Percentiles rank a stretch among this genome's conserved stretches.
These are phyloP conservation scores for Aporophyla nigra DNA, from an alignment of 2,888 invertebrate species.

Conservation along the genomic window DNA sequence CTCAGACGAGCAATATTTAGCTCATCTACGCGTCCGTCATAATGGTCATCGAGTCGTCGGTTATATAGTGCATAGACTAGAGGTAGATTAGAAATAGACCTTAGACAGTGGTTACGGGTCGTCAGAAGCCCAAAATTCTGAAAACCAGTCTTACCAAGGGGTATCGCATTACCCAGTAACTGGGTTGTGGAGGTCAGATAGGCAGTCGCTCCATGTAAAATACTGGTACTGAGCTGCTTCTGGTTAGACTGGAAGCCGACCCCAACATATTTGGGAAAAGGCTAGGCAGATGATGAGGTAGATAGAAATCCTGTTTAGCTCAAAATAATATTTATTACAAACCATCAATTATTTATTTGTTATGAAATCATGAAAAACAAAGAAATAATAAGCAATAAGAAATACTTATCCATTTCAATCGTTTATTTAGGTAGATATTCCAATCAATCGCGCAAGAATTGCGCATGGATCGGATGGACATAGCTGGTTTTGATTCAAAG, in stretches of 20 bases:
- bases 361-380: not conserved
- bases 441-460: not conserved
- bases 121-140: too few species aligned
- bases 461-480: conserved; percentile 8
- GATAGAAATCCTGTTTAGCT: not conserved
- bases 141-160: too few species aligned
- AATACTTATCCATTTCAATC: not conserved
- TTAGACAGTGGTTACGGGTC: too few species aligned
- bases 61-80: too few species aligned
- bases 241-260: too few species aligned
- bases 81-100: too few species aligned
- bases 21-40: not conserved
- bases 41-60: not conserved
- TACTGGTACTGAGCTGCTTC: too few species aligned
- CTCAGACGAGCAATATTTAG: not conserved
- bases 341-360: not conserved
- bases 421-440: not conserved
- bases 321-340: not conserved
- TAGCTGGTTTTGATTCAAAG: conserved; percentile 41
- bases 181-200: too few species aligned
- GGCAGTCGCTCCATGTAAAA: too few species aligned
- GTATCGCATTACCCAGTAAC: too few species aligned
- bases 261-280: too few species aligned
- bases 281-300: too few species aligned
- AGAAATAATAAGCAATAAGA: not conserved